phyloP scores from a whole-genome alignment of 1,140 invertebrate genomes.

The Hesperophylax magnus region DNA sequence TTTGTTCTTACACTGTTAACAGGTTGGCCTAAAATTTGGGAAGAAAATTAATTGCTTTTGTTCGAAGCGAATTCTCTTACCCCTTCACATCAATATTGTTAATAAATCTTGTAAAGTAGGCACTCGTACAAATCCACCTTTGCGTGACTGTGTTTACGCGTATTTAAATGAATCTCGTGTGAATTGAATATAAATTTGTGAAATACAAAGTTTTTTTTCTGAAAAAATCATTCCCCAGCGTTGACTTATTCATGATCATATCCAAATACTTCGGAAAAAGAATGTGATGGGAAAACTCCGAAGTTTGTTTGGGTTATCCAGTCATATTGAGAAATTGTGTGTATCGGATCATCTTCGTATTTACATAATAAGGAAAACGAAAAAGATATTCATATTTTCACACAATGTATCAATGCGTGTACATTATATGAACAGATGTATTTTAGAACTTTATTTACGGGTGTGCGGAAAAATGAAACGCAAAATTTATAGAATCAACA shows the following conservation, averaged over 20 bases:
- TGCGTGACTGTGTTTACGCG: not conserved
- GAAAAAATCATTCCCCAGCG: conserved; percentile 6
- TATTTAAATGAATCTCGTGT: not conserved
- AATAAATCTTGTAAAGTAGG: not conserved
- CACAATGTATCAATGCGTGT: too few relatives aligned
- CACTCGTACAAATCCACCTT: too few relatives aligned
- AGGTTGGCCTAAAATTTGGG: conserved; percentile 6
- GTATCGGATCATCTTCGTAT: not conserved
- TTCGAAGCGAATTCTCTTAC: not conserved
- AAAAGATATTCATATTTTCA: too few relatives aligned
- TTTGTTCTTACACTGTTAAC: conserved; percentile 31
- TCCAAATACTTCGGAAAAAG: not conserved
- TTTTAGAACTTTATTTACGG: not conserved
- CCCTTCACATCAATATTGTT: not conserved
- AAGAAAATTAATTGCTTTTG: conserved; percentile 21
- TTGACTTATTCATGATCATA: conserved; percentile 25
- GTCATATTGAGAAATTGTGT: not conserved
- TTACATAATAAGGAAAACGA: too few relatives aligned
- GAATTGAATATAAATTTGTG: conserved; percentile 3
- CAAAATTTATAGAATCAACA: too few relatives aligned
- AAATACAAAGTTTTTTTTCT: conserved; percentile 2
- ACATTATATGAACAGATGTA: too few relatives aligned
- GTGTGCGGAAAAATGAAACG: not conserved
- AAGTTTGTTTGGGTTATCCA: not conserved
- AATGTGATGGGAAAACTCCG: conserved; percentile 8